Base-by-base conservation (phyloP, 2,888 invertebrate genomes). In the Oxycera nigricornis region DNA sequence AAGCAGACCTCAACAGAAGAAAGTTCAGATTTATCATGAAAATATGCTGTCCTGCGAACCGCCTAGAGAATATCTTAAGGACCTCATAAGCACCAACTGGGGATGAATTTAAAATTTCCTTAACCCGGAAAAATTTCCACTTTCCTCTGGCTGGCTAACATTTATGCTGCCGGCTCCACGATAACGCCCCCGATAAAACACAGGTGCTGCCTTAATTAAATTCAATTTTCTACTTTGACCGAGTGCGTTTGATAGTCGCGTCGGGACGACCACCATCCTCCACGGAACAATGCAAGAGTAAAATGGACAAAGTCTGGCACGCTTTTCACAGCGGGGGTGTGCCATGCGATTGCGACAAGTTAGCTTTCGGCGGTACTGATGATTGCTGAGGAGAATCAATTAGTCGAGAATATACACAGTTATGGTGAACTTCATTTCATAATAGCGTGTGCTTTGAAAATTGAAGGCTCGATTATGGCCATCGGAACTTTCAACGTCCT, bases 191-290 rank as follows among this genome's bases (percentile, higher is more conserved):
- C 62, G 22, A 62, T 62, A 35, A 62, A 62, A 62, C 35, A 35
- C 62, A 62, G 62, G 62, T 62, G 62, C 31, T 35, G 62, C 62
- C 62, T 62, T 62, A 62, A 62, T 62, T 62, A 62, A 62, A 62
- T 62, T 62, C 22, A 62, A 62, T 62, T 62, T 62, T 62, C 62
- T 35, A n/a, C 4, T 62, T 20, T 26, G 11, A 26, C 17, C 62
- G 62, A 62, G 62, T 62, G 62, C 62, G 20, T 62, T 62, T 62
- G 62, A 62, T 62, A 31, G 22, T 31, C 62, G 17, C 59, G 24
- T 59, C 24, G 59, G 46, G 46, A 17, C 46, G 11, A 46, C 17
- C 46, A 17, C 17, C 46, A 46, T 17, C 17, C 24, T 24, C 24
- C 6, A 22, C 24, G 20, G 24, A 24, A 55, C 55, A 24, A 24